Evolutionary conservation across 2,797 vertebrate species (phyloP), one percentile per base, ranked within the genome.

Genomic region (Acanthis flammea): DNA sequence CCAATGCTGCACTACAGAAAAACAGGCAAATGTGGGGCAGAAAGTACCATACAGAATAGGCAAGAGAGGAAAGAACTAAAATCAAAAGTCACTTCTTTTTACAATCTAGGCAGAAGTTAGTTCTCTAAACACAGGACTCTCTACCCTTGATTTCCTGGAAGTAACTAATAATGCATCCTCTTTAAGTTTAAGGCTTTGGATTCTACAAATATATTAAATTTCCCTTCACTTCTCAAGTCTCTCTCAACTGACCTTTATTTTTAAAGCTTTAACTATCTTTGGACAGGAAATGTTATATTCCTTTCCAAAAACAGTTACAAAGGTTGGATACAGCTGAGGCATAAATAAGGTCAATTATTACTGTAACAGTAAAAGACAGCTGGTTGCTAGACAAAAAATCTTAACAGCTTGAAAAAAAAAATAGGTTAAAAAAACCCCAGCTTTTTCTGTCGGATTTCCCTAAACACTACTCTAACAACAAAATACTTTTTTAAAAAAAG

Each of bases 371-470:
- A 84, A 76, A 62, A 76, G 47, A 73, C 25, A 60, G 45, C 7
- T 63, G 16, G 13, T 53, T 79, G 68, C 30, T 50, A 8, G 15
- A 48, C 9, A 86, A 8, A 70, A 85, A 89, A 80, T 18, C 5
- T 31, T 61, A 73, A 3, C 19, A 77, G 14, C 1, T 22, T 57
- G 14, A 17, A 5, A 50, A 44, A 60, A 61, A 30, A 5, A 3
- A 63, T 17, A 35, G 4, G 23, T 37, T 23, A 54, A 73, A 78
- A 58, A 50, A 2, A 0, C 0, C 0, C 19, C 14, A 33, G 4
- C 1, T 12, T 23, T 37, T 84, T 57, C 30, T 37, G 6, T 16
- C 66, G 33, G 16, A 73, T 68, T 74, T 81, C 35, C 30, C 10
- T 70, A 53, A 88, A 53, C 2, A 24, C 33, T 47, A 42, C 13